Percentiles rank a stretch among this genome's conserved stretches.
phyloP scores from a whole-genome alignment of 2,797 vertebrate species.

The Enteromius argenteus region DNA sequence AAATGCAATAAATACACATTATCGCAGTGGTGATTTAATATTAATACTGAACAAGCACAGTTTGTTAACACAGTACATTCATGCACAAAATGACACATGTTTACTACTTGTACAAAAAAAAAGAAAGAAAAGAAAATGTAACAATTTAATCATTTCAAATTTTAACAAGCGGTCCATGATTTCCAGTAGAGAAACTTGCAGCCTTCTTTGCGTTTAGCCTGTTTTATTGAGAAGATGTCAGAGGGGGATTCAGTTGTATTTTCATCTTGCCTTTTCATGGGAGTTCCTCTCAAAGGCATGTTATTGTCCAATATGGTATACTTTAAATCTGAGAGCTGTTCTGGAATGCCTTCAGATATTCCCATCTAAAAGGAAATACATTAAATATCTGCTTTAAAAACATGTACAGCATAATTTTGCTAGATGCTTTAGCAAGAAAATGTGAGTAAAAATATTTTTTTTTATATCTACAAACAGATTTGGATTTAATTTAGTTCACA shows the following conservation, averaged over 20 bases:
- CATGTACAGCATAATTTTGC: not conserved
- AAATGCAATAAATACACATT: too few species aligned
- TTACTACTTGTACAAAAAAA: not conserved
- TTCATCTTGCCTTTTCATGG: constrained; percentile 28
- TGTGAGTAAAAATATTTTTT: not conserved
- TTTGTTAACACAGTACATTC: not conserved
- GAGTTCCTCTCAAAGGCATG: not conserved
- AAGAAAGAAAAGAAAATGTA: not conserved
- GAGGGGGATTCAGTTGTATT: not conserved
- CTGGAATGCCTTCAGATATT: constrained; percentile 6
- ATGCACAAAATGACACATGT: not conserved
- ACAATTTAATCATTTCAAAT: not conserved
- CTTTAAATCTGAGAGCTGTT: not conserved
- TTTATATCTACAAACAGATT: not conserved
- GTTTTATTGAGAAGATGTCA: not conserved
- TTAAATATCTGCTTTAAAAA: not conserved
- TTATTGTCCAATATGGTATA: not conserved
- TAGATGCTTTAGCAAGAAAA: not conserved
- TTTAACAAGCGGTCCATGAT: constrained; percentile 44
- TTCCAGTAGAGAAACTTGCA: constrained; percentile 44
- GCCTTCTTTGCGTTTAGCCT: constrained; percentile 25
- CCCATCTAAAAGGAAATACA: not conserved
- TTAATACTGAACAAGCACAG: not conserved
- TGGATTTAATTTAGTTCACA: not conserved
- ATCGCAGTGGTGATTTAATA: not conserved